Conservation (phyloP, 2,888 invertebrate species). For the Hipparchia semele region DNA sequence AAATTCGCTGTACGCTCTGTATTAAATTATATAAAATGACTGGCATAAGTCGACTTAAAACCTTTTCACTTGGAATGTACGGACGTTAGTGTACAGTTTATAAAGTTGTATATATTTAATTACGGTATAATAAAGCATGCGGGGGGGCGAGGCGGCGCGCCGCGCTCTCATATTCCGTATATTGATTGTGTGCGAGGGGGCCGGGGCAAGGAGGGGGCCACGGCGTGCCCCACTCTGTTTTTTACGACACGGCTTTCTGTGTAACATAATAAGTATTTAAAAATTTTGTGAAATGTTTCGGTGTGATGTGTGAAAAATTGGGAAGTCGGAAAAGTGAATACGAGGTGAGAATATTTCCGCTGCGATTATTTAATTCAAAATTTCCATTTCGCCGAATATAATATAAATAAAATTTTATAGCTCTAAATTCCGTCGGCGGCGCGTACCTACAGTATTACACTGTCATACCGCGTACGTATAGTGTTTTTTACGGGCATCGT, state of each 20-base stretch:
- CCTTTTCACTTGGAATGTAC: constrained; percentile 55
- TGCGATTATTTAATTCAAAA: constrained; percentile 65
- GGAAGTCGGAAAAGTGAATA: constrained; percentile 74
- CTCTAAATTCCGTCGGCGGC: constrained; percentile 79
- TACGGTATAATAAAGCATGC: constrained; percentile 83
- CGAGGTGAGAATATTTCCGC: constrained; percentile 72
- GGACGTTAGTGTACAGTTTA: constrained; percentile 68
- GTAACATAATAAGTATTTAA: constrained; percentile 83
- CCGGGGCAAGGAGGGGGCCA: constrained; percentile 81
- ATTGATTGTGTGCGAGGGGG: constrained; percentile 84
- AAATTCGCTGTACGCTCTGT: constrained; percentile 33
- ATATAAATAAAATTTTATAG: constrained; percentile 77
- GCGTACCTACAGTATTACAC: constrained; percentile 82
- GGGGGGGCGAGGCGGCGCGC: constrained; percentile 82
- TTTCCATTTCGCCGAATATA: constrained; percentile 64
- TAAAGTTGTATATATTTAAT: constrained; percentile 81
- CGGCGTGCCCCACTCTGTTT: constrained; percentile 84
- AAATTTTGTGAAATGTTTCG: constrained; percentile 82
- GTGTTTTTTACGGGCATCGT: constrained; percentile 84
- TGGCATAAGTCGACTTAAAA: constrained; percentile 37
- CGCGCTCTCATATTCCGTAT: constrained; percentile 84
- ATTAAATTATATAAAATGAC: constrained; percentile 39
- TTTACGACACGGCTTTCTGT: constrained; percentile 84
- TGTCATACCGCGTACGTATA: constrained; percentile 84
- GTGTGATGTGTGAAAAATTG: constrained; percentile 80